Evolutionary conservation across 53 echinoderm and acorn worm species (phyloP), one percentile per base, ranked within the genome.

Genomic region (Glandiceps talaboti): DNA sequence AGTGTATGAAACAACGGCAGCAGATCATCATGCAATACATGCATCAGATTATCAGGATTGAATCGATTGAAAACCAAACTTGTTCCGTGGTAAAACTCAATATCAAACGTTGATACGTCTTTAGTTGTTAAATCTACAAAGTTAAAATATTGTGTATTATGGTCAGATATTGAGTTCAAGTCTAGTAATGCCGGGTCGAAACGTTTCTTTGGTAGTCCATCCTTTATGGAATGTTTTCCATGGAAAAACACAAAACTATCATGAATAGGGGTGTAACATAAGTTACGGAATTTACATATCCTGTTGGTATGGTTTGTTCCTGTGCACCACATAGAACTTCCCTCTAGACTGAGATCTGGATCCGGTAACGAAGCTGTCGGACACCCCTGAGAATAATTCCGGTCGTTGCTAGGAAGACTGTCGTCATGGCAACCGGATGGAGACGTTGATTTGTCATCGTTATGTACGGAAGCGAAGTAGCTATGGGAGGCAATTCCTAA

Each of bases 101-200:
- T 76, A 29, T 77, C 27, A 26, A 88, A 73, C 0, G 78, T 75
- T 1, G 28, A 27, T 29, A 88, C 45, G 14, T 73, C 78, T 12
- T 80, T 33, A 1, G 84, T 82, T 1, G 84, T 86, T 0, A 90
- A 78, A 77, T 93, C 91, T 26, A 84, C 81, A 75, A 87, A 99
- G 26, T 87, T 78, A 75, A 99, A 99, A 82, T 94, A 99, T 85
- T 99, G 99, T 0, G 90, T 94, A 86, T 99, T 99, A 80, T 99
- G 99, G 79, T 99, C 80, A 1, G 90, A 76, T 26, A 99, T 86
- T 14, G 93, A 94, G 1, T 93, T 93, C n/a, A 99, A 33, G 77
- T 99, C 99, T 25, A 84, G 87, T 6, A 99, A 75, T 14, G 99
- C 93, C 20, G 99, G 99, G 32, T 84, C 82, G 75, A 87, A 91